A percentile compares a stretch with the other conserved stretches of the same genome.
These are phyloP conservation scores for Bursaphelenchus mucronatus DNA, from an alignment of 1,140 invertebrate species.

Conservation along the genomic window DNA sequence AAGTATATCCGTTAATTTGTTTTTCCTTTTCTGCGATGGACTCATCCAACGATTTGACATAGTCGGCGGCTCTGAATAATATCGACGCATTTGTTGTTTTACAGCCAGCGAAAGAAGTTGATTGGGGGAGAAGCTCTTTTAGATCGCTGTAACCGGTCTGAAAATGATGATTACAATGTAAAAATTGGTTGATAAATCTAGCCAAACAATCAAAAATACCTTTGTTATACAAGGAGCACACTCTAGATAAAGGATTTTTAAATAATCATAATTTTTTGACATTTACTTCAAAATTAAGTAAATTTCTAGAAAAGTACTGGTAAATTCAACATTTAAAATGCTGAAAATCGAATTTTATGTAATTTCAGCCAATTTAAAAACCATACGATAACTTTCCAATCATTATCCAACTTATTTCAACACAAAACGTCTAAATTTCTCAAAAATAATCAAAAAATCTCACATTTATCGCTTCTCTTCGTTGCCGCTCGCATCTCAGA, in stretches of 20 bases:
- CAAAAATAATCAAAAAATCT: constrained; percentile 24
- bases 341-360: no score
- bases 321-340: neutral
- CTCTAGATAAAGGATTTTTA: no score
- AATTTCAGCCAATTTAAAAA: no score
- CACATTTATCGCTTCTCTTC: constrained; percentile 59
- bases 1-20: constrained; percentile 38
- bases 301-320: constrained; percentile 18
- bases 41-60: constrained; percentile 51
- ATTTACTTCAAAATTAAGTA: no score
- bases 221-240: neutral
- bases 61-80: constrained; percentile 57
- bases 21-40: constrained; percentile 49
- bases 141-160: constrained; percentile 59
- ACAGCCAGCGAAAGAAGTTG: constrained; percentile 50
- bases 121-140: constrained; percentile 56
- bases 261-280: no score
- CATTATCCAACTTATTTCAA: no score
- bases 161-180: constrained; percentile 16
- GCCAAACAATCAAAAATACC: neutral
- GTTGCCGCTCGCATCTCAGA: constrained; percentile 55
- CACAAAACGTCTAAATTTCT: no score
- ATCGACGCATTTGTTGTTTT: constrained; percentile 59
- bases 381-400: no score
- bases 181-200: neutral